Conservation (phyloP, 2,888 invertebrate genomes). For the Phasia obesa region DNA sequence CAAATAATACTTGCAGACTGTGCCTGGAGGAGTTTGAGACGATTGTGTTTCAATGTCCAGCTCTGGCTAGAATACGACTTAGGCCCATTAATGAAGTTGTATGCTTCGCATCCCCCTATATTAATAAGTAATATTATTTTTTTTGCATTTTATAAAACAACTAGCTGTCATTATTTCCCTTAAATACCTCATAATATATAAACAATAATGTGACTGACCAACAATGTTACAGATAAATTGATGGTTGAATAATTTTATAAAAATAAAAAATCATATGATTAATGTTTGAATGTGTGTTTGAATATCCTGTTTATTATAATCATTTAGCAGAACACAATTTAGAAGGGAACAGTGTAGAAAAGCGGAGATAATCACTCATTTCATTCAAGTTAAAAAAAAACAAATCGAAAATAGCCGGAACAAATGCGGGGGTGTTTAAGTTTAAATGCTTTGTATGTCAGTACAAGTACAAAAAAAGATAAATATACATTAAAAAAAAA, state of each 20-base stretch:
- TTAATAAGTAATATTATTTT: too few species aligned
- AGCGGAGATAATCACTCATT: constrained; percentile 5
- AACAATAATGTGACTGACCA: too few species aligned
- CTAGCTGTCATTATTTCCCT: too few species aligned
- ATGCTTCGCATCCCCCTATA: too few species aligned
- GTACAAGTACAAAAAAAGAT: background rate
- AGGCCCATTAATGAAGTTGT: too few species aligned
- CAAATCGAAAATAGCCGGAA: constrained; percentile 4
- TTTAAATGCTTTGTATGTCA: constrained; percentile 14
- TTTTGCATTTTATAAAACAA: too few species aligned
- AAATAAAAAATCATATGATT: background rate
- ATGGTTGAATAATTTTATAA: background rate
- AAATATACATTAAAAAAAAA: constrained; percentile 14
- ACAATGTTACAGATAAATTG: too few species aligned
- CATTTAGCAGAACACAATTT: background rate
- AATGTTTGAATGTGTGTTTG: background rate
- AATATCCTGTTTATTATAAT: background rate
- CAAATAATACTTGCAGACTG: too few species aligned
- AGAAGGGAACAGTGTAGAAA: background rate
- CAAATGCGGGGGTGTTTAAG: constrained; percentile 30
- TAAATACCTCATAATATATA: too few species aligned
- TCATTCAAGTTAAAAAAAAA: constrained; percentile 44
- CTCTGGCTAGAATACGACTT: too few species aligned
- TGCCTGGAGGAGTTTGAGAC: too few species aligned
- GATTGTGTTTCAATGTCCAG: too few species aligned